Evolutionary conservation across 2,888 invertebrate species (phyloP), one percentile per base, ranked within the genome.

Genomic region (Drosophila lutescens): DNA sequence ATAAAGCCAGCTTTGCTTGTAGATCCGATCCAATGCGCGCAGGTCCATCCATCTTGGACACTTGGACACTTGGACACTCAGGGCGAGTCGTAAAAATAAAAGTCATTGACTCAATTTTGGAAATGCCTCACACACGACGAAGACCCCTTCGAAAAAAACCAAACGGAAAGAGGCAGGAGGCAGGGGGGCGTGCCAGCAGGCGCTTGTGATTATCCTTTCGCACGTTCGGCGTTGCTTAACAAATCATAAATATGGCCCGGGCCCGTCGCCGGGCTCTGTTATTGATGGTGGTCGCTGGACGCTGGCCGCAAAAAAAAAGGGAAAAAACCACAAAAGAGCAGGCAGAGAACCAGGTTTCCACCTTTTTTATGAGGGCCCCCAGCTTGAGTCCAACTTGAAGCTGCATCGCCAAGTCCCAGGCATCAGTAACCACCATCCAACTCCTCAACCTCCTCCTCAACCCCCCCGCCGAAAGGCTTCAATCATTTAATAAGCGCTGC

Each of bases 181-280:
- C 57, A 65, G 79, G 86, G 78, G 86, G 81, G 81, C 81, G 81
- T 82, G 50, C 67, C 83, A 82, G 71, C 80, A 85, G 86, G 81
- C 80, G 88, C 86, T 89, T 89, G 89, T 84, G 81, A 88, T 90
- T 90, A 90, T 90, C 90, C 90, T 86, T 86, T 86, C 81, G 88
- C 90, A 90, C 90, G 90, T 90, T 88, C 84, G 86, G 81, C 84
- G 87, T 83, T 80, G 85, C 89, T 89, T 87, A 87, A 87, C 89
- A 87, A 85, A 87, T 82, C 86, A 86, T 84, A 86, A 81, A 88
- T 84, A 78, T 78, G 74, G 74, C 74, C 80, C 78, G 75, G 60
- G 72, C 46, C 55, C 59, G 56, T 44, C 55, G 51, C 51, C 68
- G 80, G 79, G 67, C 69, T 26, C 40, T 65, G 82, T 87, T 87